These are phyloP conservation scores for Schizaphis graminum DNA, from an alignment of 2,888 invertebrate species.

Conservation along the genomic window DNA sequence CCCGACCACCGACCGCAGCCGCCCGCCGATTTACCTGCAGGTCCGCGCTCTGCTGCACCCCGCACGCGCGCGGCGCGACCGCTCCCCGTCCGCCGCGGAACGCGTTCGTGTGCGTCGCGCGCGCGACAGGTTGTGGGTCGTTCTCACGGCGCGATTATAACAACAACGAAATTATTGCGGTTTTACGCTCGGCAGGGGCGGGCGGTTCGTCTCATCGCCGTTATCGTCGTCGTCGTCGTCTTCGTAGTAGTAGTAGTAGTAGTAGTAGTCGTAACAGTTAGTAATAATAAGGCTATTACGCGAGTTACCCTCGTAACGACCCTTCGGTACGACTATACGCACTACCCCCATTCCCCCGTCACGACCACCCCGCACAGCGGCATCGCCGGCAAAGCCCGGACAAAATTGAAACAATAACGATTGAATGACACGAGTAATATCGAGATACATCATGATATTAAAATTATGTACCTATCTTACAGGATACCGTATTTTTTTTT, in stretches of 20 bases:
- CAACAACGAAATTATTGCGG: conserved; percentile 51
- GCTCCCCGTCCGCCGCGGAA: neutral
- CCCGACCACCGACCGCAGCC: neutral
- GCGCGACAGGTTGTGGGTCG: conserved; percentile 43
- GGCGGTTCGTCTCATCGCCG: neutral
- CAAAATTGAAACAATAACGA: neutral
- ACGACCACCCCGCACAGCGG: neutral
- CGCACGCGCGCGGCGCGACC: neutral
- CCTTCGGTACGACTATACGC: neutral
- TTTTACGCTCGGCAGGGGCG: conserved; percentile 26
- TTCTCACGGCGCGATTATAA: conserved; percentile 62
- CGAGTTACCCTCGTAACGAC: neutral
- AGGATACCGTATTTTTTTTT: too few relatives aligned
- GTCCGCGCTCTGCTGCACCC: neutral
- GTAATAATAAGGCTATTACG: conserved; percentile 49
- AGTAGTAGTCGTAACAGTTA: neutral
- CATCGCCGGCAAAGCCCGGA: neutral
- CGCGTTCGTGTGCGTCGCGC: neutral
- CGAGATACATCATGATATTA: too few relatives aligned
- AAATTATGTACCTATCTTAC: too few relatives aligned
- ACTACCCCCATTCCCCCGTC: neutral
- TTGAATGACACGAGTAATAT: too few relatives aligned
- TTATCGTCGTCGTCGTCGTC: neutral
- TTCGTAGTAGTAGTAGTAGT: neutral
- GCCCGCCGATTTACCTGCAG: neutral